Evolutionary conservation across 2,888 invertebrate genomes (phyloP).

Genomic region (Tiliacea aurago): DNA sequence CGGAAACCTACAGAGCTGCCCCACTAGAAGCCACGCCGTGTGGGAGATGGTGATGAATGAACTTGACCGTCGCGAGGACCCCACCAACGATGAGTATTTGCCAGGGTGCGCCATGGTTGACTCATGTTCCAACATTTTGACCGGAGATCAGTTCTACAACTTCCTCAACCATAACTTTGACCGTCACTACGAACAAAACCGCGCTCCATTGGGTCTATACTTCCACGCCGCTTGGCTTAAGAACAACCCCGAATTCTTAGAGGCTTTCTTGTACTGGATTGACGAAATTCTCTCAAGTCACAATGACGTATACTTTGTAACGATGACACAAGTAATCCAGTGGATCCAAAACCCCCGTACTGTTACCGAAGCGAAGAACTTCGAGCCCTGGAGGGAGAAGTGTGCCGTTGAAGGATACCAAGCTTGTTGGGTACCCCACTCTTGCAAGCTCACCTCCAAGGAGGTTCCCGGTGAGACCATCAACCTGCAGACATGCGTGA

Average conservation of each 20-base stretch:
- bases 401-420: conserved; percentile 96
- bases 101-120: conserved; percentile 98
- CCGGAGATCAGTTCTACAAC: conserved; percentile 98
- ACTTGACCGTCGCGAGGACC: conserved; percentile 97
- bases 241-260: conserved; percentile 97
- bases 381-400: conserved; percentile 98
- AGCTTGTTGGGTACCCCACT: conserved; percentile 96
- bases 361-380: conserved; percentile 95
- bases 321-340: conserved; percentile 98
- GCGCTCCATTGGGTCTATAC: conserved; percentile 96
- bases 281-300: conserved; percentile 96
- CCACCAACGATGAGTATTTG: conserved; percentile 96
- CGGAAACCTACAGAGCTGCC: conserved; percentile 97
- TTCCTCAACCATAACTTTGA: conserved; percentile 98
- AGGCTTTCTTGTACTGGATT: conserved; percentile 98
- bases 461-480: conserved; percentile 98
- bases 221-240: conserved; percentile 98
- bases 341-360: conserved; percentile 98
- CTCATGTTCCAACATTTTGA: conserved; percentile 97
- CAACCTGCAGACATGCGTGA: conserved; percentile 97
- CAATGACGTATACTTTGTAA: conserved; percentile 98
- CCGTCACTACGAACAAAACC: conserved; percentile 97
- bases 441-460: conserved; percentile 97
- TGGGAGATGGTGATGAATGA: conserved; percentile 99
- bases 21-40: conserved; percentile 97